Evolutionary conservation across 2,113 vertebrate genomes (phyloP).

Genomic region (Bagarius yarrelli): DNA sequence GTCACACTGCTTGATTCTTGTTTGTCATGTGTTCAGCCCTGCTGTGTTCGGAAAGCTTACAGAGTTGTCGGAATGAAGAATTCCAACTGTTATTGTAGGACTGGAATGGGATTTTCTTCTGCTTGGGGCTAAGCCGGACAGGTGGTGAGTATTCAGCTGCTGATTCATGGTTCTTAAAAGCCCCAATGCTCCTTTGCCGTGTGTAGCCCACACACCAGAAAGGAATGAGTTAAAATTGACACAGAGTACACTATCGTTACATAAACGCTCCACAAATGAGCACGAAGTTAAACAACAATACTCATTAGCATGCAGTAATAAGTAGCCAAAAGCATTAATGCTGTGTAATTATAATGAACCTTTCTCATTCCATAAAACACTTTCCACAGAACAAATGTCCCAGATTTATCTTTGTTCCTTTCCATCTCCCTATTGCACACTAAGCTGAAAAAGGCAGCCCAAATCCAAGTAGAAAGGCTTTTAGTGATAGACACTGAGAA

Average conservation of each 20-base stretch:
- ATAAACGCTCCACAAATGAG: constrained; percentile 37
- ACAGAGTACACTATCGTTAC: background rate
- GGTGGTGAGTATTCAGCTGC: constrained; percentile 3
- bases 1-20: constrained; percentile 24
- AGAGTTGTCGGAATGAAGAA: background rate
- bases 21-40: constrained; percentile 41
- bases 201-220: background rate
- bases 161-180: background rate
- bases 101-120: constrained; percentile 20
- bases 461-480: constrained; percentile 47
- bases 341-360: constrained; percentile 29
- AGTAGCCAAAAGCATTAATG: constrained; percentile 19
- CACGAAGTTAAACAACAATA: constrained; percentile 12
- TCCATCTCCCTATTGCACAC: constrained; percentile 7
- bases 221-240: constrained; percentile 11
- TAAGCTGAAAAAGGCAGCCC: constrained; percentile 19
- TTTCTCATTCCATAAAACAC: constrained; percentile 7
- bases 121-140: background rate
- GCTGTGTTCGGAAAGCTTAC: constrained; percentile 13
- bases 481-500: constrained; percentile 65
- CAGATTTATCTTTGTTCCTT: constrained; percentile 24
- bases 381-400: constrained; percentile 12
- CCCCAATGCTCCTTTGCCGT: background rate
- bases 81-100: background rate
- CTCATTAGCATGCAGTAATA: constrained; percentile 35